A percentile compares a stretch with the other conserved stretches of the same genome.
These are phyloP conservation scores for Dunckerocampus dactyliophorus DNA, from an alignment of 2,113 vertebrate species.

Conservation along the genomic window DNA sequence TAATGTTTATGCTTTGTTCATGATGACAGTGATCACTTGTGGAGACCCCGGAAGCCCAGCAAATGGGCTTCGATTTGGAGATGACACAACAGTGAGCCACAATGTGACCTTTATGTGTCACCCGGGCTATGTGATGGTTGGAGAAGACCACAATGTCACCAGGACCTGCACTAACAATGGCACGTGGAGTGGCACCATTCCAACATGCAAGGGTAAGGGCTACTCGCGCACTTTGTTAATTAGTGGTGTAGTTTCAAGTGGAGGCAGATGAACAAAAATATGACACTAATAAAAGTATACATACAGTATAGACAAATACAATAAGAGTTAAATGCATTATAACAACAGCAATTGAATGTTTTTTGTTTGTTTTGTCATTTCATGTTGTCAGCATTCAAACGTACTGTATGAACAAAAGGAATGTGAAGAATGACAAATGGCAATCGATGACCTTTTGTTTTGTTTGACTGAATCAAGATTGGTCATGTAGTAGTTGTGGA, in stretches of 20 bases:
- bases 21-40: slow-evolving; percentile 86
- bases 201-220: slow-evolving; percentile 72
- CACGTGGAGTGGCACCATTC: slow-evolving; percentile 87
- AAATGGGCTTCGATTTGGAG: slow-evolving; percentile 86
- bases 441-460: too few species aligned
- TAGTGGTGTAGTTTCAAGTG: not conserved
- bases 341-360: too few species aligned
- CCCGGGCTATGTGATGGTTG: slow-evolving; percentile 84
- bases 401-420: too few species aligned
- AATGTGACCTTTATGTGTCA: slow-evolving; percentile 92
- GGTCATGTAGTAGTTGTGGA: too few species aligned
- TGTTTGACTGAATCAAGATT: too few species aligned
- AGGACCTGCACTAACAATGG: slow-evolving; percentile 89
- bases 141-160: slow-evolving; percentile 62
- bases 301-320: too few species aligned
- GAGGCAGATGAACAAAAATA: not conserved
- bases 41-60: slow-evolving; percentile 91
- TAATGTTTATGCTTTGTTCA: slow-evolving; percentile 16
- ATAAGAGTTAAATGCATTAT: too few species aligned
- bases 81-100: slow-evolving; percentile 87
- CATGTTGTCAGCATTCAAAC: too few species aligned
- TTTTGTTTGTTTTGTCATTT: too few species aligned
- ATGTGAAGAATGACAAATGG: too few species aligned
- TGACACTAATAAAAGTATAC: too few species aligned
- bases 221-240: not conserved